Evolutionary conservation across 1,140 invertebrate genomes (phyloP).

Genomic region (Lepidotrigona ventralis): DNA sequence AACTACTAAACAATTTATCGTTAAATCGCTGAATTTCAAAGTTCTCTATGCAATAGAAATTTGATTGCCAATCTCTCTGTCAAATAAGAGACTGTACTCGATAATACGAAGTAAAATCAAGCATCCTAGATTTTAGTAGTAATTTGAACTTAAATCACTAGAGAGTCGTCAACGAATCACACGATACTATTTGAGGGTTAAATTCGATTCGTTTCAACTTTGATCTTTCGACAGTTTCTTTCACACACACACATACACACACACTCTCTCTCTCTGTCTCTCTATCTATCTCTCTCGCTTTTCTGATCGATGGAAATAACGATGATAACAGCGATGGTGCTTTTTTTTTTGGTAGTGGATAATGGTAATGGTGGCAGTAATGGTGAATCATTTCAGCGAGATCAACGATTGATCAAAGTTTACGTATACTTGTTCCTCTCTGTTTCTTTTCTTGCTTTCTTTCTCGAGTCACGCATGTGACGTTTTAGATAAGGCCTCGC

Average conservation of each 20-base stretch:
- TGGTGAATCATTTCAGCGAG: slow-evolving; percentile 52
- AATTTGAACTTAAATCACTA: no score
- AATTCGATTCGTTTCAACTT: slow-evolving; percentile 28
- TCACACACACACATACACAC: background rate
- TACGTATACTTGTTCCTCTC: slow-evolving; percentile 43
- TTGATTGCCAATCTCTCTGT: no score
- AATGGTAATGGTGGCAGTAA: slow-evolving; percentile 51
- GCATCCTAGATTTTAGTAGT: no score
- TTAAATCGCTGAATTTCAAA: no score
- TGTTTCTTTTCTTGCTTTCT: slow-evolving; percentile 2
- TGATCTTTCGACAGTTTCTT: slow-evolving; percentile 17
- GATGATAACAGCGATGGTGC: slow-evolving; percentile 27
- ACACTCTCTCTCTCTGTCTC: background rate
- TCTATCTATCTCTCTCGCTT: background rate
- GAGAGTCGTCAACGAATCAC: no score
- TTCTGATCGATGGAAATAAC: slow-evolving; percentile 43
- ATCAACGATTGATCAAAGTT: slow-evolving; percentile 48
- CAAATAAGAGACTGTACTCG: no score
- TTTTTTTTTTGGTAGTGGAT: slow-evolving; percentile 18
- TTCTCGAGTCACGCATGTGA: slow-evolving; percentile 60
- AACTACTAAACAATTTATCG: no score
- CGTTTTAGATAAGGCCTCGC: slow-evolving; percentile 60
- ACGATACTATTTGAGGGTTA: no score
- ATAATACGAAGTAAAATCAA: no score
- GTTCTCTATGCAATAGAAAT: no score